Evolutionary conservation across 2,797 vertebrate genomes (phyloP).

Genomic region (Sparidentex hasta): DNA sequence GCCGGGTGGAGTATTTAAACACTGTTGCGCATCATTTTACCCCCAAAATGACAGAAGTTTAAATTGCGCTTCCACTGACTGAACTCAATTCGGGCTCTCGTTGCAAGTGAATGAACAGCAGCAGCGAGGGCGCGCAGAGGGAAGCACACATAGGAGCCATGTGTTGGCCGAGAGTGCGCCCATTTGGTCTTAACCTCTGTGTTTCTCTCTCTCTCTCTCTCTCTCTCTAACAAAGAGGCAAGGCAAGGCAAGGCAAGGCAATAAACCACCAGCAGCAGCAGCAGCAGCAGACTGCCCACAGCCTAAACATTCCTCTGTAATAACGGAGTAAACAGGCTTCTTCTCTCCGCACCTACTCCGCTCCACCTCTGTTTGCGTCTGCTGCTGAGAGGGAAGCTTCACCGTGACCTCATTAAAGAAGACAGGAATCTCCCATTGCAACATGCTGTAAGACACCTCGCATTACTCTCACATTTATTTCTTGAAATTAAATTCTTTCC

Average conservation of each 20-base stretch:
- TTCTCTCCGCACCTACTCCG: slow-evolving; percentile 42
- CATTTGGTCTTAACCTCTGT: slow-evolving; percentile 23
- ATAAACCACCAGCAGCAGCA: slow-evolving; percentile 47
- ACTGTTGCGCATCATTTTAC: neutral
- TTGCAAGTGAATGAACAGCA: slow-evolving; percentile 3
- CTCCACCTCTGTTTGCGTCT: slow-evolving; percentile 30
- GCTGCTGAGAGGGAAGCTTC: neutral
- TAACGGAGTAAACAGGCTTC: slow-evolving; percentile 53
- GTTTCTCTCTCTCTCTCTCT: neutral
- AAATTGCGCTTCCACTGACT: neutral
- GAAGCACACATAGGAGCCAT: neutral
- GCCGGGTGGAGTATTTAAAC: slow-evolving; percentile 3
- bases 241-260: too few relatives aligned
- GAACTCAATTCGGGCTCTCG: neutral
- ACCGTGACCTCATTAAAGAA: slow-evolving; percentile 35
- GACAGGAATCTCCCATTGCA: slow-evolving; percentile 8
- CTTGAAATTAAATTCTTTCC: neutral
- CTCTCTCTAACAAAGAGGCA: too few relatives aligned
- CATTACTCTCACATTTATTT: neutral
- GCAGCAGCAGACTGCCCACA: slow-evolving; percentile 58
- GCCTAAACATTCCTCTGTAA: slow-evolving; percentile 72
- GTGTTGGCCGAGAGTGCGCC: slow-evolving; percentile 30
- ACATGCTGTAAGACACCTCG: neutral
- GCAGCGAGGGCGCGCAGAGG: neutral
- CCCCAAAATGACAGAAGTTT: neutral